Percentiles rank a stretch among this genome's conserved stretches.
phyloP scores from a whole-genome alignment of 2,888 invertebrate species.

The Eupithecia subumbrata region DNA sequence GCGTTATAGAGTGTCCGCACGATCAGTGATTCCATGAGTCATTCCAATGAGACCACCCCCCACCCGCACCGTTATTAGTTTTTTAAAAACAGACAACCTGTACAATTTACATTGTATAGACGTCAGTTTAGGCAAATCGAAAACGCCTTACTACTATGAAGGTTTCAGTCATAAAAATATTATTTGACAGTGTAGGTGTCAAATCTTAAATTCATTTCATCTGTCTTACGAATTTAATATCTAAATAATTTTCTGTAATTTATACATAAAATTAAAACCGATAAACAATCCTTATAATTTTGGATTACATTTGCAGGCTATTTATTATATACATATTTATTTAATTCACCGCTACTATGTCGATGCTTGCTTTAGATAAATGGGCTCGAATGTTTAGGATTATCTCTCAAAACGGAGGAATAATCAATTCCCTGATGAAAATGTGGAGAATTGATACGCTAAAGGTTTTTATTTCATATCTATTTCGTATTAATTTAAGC shows the following conservation, averaged over 20 bases:
- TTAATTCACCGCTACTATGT: constrained; percentile 43
- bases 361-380: constrained; percentile 86
- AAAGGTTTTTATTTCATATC: constrained; percentile 61
- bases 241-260: not conserved
- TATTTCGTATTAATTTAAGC: not conserved
- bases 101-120: too few relatives aligned
- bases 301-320: not conserved
- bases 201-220: not conserved
- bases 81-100: too few relatives aligned
- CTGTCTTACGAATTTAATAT: not conserved
- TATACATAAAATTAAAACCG: not conserved
- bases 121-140: too few relatives aligned
- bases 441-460: constrained; percentile 68
- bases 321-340: not conserved
- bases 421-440: constrained; percentile 51
- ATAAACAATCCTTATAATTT: not conserved
- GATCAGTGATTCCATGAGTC: too few relatives aligned
- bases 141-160: too few relatives aligned
- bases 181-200: not conserved
- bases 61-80: too few relatives aligned
- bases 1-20: too few relatives aligned
- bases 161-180: too few relatives aligned
- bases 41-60: too few relatives aligned
- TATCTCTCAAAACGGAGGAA: constrained; percentile 88
- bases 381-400: constrained; percentile 83